Base-by-base conservation (phyloP, 1,140 invertebrate genomes). In the Lordiphosa stackelbergi region DNA sequence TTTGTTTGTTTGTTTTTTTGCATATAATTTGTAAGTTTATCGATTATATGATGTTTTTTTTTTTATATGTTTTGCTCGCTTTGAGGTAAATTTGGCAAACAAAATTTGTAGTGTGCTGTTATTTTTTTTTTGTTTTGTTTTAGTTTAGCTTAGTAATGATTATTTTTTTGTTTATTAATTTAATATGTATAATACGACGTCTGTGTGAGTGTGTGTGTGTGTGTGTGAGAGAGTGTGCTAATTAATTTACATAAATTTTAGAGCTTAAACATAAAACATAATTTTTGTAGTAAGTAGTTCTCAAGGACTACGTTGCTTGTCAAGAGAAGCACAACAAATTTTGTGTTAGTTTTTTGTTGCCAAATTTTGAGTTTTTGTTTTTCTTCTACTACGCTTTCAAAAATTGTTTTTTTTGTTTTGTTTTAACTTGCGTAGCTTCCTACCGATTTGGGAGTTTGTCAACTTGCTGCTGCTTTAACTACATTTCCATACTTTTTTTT, bases 51-150 rank as follows among this genome's bases (percentile, higher is more conserved):
- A 19, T 1, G 16, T 16, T 16, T 19, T 24, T 57, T 16, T 60
- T 43, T 48, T 11, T 59, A 5, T 68, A 57, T 48, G 31, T 38
- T 56, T 58, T 34, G 40, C 58, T 73, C 59, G 57, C 51, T 47
- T 66, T 83, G 78, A 83, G 78, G 78, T 83, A 83, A 83, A 75
- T 83, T 83, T 83, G 78, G 78, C 72, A 81, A 83, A 83, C 60
- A 73, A 81, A 71, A 68, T 63, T 64, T 53, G 47, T 45, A 53
- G 53, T 73, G 51, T 60, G 65, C 40, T 34, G 68, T 48, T 64
- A 40, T 66, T 34, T 40, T 35, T 54, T 53, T 59, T 42, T 36
- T 62, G 48, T 66, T 57, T 54, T 40, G 36, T 66, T 66, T 56
- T 54, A 57, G 48, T 73, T 59, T 64, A 64, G 66, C 48, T 36